Percentiles rank a stretch among this genome's conserved stretches.
Conservation (phyloP, 2,797 vertebrate species). For the Sciaenops ocellatus region DNA sequence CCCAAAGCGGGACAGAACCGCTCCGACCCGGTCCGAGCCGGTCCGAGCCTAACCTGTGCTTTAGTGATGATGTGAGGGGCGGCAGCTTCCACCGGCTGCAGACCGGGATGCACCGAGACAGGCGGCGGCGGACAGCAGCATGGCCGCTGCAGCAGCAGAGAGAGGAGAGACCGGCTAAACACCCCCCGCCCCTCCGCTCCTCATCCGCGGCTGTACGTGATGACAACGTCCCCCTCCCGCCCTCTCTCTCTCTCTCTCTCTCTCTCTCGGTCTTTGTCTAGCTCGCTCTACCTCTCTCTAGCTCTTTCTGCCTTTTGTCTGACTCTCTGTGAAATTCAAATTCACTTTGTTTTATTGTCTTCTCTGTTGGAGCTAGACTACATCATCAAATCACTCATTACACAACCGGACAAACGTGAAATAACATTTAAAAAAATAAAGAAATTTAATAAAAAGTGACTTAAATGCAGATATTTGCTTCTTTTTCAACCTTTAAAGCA, state of each 20-base stretch:
- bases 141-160: constrained; percentile 79
- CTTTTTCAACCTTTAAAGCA: no score
- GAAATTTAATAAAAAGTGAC: not conserved
- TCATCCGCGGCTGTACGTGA: constrained; percentile 50
- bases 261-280: constrained; percentile 23
- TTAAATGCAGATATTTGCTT: no score
- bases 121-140: constrained; percentile 70
- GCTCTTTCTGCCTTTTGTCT: constrained; percentile 36
- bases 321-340: constrained; percentile 1
- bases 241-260: not conserved
- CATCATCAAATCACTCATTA: not conserved
- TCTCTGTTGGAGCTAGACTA: not conserved
- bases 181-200: constrained; percentile 23
- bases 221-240: constrained; percentile 39
- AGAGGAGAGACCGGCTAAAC: constrained; percentile 61
- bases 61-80: constrained; percentile 35
- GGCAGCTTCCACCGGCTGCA: constrained; percentile 47
- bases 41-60: constrained; percentile 33
- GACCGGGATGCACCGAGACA: constrained; percentile 58
- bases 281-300: constrained; percentile 40
- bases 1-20: not conserved
- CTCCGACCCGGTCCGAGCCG: constrained; percentile 27
- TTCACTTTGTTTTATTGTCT: constrained; percentile 4
- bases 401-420: not conserved
- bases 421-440: not conserved